phyloP scores from a whole-genome alignment of 1,140 invertebrate species.

The Lethrus apterus region DNA sequence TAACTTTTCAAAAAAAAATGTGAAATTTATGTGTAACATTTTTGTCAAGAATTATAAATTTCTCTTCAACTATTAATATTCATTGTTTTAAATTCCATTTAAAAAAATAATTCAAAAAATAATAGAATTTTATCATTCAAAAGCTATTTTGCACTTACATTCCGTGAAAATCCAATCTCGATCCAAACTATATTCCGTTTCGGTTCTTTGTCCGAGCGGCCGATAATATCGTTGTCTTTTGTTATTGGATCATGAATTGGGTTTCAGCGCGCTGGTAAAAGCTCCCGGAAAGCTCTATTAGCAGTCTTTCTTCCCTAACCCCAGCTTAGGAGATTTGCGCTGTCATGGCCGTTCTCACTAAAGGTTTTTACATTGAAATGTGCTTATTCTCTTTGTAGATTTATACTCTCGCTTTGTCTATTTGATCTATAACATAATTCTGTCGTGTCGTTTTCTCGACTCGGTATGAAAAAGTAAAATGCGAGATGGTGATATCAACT shows the following conservation, averaged over 20 bases:
- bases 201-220: constrained; percentile 38
- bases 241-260: constrained; percentile 45
- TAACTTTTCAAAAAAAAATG: too few relatives aligned
- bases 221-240: constrained; percentile 45
- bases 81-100: too few relatives aligned
- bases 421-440: constrained; percentile 5
- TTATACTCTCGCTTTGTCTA: constrained; percentile 21
- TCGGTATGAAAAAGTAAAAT: too few relatives aligned
- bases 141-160: too few relatives aligned
- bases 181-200: constrained; percentile 23
- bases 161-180: constrained; percentile 18
- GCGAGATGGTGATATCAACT: too few relatives aligned
- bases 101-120: too few relatives aligned
- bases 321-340: constrained; percentile 40
- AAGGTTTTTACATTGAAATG: constrained; percentile 41
- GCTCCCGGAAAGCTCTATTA: constrained; percentile 42
- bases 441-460: too few relatives aligned
- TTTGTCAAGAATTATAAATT: too few relatives aligned
- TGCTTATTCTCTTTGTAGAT: constrained; percentile 39
- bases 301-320: constrained; percentile 43
- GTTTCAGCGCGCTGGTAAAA: constrained; percentile 41
- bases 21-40: too few relatives aligned
- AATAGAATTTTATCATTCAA: too few relatives aligned
- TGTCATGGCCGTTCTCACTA: constrained; percentile 37
- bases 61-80: too few relatives aligned